Evolutionary conservation across 2,797 vertebrate genomes (phyloP).

Genomic region (Tangara arthus): DNA sequence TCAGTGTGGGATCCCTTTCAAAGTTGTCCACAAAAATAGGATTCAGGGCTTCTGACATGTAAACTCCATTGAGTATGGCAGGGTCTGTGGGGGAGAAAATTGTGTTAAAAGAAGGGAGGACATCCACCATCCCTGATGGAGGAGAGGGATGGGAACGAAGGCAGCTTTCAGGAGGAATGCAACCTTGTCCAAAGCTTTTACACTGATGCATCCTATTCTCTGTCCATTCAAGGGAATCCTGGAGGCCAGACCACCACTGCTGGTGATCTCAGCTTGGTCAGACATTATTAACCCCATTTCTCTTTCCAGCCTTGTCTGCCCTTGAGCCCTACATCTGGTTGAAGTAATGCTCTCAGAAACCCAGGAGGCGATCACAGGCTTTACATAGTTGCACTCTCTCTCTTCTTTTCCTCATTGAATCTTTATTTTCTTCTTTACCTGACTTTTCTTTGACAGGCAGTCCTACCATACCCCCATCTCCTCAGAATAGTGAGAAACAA

Average conservation of each 20-base stretch:
- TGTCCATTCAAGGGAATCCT: neutral
- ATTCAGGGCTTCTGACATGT: constrained; percentile 94
- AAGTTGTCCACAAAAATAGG: constrained; percentile 92
- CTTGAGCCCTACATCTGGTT: accelerated
- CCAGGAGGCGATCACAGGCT: neutral
- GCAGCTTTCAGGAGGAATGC: neutral
- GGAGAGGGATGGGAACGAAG: neutral
- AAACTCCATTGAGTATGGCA: constrained; percentile 90
- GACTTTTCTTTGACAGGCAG: neutral
- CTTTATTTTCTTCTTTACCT: neutral
- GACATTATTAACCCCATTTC: neutral
- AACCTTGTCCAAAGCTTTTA: neutral
- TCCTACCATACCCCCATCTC: neutral
- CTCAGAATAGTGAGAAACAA: neutral
- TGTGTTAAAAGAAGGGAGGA: neutral
- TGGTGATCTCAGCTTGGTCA: neutral
- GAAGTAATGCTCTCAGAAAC: neutral
- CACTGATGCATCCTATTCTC: neutral
- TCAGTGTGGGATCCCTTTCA: constrained; percentile 89
- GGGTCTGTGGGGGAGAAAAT: constrained; percentile 75
- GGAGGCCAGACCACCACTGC: neutral
- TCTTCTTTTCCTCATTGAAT: neutral
- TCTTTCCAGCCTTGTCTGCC: neutral
- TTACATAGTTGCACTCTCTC: neutral
- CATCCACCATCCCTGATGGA: accelerated